phyloP scores from a whole-genome alignment of 2,888 invertebrate species.

The Orgyia antiqua region DNA sequence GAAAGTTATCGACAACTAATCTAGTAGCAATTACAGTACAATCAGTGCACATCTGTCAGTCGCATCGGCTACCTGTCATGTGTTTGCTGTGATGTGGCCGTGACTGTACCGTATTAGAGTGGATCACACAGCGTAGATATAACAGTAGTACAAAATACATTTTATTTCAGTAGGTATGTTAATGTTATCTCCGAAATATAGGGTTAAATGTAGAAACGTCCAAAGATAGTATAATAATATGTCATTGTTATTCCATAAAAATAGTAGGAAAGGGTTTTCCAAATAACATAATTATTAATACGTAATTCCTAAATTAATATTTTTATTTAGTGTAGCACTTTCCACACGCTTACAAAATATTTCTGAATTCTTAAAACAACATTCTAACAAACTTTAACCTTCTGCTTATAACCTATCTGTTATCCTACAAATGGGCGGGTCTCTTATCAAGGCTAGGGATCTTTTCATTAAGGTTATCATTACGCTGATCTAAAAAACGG shows the following conservation, averaged over 20 bases:
- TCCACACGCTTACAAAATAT: too few relatives aligned
- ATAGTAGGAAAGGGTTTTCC: too few relatives aligned
- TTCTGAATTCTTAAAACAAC: too few relatives aligned
- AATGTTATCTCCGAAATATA: background rate
- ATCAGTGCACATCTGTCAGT: constrained; percentile 43
- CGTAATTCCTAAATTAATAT: too few relatives aligned
- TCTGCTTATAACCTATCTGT: background rate
- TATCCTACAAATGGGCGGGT: constrained; percentile 2
- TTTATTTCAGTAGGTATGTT: too few relatives aligned
- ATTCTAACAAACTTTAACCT: constrained; percentile 3
- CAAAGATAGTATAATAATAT: too few relatives aligned
- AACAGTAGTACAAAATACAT: background rate
- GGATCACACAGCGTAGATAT: background rate
- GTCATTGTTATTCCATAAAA: too few relatives aligned
- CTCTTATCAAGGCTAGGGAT: constrained; percentile 49
- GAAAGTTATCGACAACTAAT: constrained; percentile 31
- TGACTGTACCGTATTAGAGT: constrained; percentile 3
- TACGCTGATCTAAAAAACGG: constrained; percentile 40
- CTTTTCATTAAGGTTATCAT: constrained; percentile 74
- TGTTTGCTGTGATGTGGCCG: constrained; percentile 9
- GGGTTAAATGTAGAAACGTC: background rate
- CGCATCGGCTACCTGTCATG: constrained; percentile 19
- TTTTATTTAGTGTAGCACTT: too few relatives aligned
- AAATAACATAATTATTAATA: too few relatives aligned
- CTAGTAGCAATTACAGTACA: constrained; percentile 41